Conservation (phyloP, 2,888 invertebrate genomes). For the Pyrochroa serraticornis region DNA sequence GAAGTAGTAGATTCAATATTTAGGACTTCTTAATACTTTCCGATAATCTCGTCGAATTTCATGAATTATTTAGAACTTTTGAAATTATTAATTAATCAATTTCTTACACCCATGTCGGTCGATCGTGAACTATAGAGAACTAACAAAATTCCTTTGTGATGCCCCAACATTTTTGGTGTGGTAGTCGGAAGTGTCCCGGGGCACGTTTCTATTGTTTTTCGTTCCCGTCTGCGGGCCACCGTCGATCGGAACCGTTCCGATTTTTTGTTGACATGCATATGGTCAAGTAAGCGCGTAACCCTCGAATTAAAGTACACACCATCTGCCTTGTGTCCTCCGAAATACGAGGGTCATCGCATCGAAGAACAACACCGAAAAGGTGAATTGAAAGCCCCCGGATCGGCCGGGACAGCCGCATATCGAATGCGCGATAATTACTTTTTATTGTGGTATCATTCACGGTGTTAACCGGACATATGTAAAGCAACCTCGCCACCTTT, state of each 20-base stretch:
- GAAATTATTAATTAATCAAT: no score
- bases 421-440: conserved; percentile 46
- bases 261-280: conserved; percentile 40
- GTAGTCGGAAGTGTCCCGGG: conserved; percentile 2
- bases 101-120: no score
- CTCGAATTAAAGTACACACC: conserved; percentile 37
- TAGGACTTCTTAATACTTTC: no score
- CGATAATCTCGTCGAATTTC: no score
- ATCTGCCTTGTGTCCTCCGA: conserved; percentile 40
- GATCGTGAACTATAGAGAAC: no score
- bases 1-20: no score
- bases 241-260: neutral
- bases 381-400: conserved; percentile 8
- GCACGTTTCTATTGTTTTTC: conserved; percentile 4
- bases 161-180: no score
- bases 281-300: conserved; percentile 42
- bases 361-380: neutral
- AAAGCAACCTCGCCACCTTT: no score
- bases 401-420: conserved; percentile 33
- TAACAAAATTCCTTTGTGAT: no score
- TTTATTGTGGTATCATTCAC: conserved; percentile 47
- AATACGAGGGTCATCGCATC: neutral
- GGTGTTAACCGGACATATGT: conserved; percentile 40
- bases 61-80: no score
- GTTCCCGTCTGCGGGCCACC: neutral